Evolutionary conservation across 2,888 invertebrate species (phyloP).

Genomic region (Nowickia ferox): DNA sequence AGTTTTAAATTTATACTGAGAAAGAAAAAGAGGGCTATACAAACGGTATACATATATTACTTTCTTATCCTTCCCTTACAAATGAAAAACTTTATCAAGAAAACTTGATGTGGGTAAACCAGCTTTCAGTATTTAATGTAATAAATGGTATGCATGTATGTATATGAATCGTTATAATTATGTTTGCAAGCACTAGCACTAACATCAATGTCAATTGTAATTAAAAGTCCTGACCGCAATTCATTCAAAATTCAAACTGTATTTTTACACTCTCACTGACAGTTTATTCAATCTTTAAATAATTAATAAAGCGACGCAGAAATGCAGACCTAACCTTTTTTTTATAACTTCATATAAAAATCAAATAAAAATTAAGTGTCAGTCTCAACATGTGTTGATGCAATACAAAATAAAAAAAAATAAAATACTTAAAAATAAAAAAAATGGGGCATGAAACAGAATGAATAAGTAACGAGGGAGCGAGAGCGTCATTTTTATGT

Average conservation of each 20-base stretch:
- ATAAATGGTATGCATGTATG: no score
- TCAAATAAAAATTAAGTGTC: slow-evolving; percentile 33
- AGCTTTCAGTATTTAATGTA: no score
- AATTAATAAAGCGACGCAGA: not conserved
- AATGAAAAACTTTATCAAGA: no score
- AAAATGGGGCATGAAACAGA: slow-evolving; percentile 14
- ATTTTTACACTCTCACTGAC: not conserved
- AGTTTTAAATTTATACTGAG: no score
- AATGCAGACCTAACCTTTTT: not conserved
- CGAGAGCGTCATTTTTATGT: slow-evolving; percentile 30
- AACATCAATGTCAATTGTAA: not conserved
- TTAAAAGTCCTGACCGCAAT: slow-evolving; percentile 18
- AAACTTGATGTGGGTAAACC: no score
- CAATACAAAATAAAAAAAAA: not conserved
- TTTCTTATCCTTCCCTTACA: no score
- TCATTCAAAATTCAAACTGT: not conserved
- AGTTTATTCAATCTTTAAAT: not conserved
- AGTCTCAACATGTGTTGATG: slow-evolving; percentile 16
- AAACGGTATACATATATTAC: no score
- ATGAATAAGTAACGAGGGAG: slow-evolving; percentile 21
- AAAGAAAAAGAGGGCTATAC: no score
- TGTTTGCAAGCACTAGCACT: not conserved
- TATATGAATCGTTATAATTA: no score
- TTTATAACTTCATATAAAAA: slow-evolving; percentile 4
- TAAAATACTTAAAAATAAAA: not conserved